Base-by-base conservation (phyloP, 2,113 vertebrate genomes). In the Eulemur rufifrons region DNA sequence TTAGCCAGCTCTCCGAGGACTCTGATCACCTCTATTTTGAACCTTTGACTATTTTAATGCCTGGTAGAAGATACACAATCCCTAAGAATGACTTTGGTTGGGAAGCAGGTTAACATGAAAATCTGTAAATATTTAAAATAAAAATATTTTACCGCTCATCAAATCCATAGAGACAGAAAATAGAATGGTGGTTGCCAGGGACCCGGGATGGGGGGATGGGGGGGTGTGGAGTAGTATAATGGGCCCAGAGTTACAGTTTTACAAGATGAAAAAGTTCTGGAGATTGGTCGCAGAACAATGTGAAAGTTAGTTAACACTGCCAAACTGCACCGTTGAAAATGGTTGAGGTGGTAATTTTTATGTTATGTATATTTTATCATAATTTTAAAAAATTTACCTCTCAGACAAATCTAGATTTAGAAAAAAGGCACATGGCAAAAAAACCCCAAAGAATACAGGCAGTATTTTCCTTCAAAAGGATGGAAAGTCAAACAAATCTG, bases 51-150 rank as follows among this genome's bases (percentile, higher is more conserved):
- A 76, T 88, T 66, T 77, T 20, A 80, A 52, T 34, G 50, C 8
- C 11, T 39, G 47, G 45, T 15, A 78, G 77, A 74, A 84, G 86
- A 92, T 91, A 95, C 37, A 59, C 17, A 84, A 56, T 34, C 59
- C 3, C 0, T n/a, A 91, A 63, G 73, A 80, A 80, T 18, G 90
- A 86, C 42, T 89, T 20, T n/a, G 13, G 15, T 34, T 50, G 63
- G 83, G 52, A 86, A 87, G 39, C 12, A 91, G 50, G 13, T 87
- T 86, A 82, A 77, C 4, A 17, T n/a, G 42, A 85, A 95, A 76
- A 85, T 85, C 37, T 84, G 8, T 86, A 86, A 88, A 83, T 86
- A 82, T 39, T 96, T 77, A 17, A 91, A 91, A 76, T 50, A 71
- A 85, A 94, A 95, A 64, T 85, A 78, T 71, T 77, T 92, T 39